Base-by-base conservation (phyloP, 30 jellyfish, hydroid and myxozoan genomes). In the Mastigias papua region DNA sequence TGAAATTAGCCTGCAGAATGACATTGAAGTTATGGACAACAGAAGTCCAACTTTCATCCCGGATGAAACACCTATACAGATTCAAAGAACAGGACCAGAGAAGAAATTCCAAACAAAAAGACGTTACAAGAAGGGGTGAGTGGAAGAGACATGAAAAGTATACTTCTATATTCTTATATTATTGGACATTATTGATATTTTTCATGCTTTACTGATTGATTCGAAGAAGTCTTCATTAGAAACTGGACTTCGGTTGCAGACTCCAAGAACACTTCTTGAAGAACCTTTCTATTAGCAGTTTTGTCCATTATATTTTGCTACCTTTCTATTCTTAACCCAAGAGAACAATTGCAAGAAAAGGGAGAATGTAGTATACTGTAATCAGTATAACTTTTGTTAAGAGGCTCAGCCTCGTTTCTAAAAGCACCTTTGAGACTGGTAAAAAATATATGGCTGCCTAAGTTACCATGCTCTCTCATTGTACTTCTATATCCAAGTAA, bases 91-190 rank as follows among this genome's bases (percentile, higher is more conserved):
- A 34, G 69, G 50, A 73, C 69, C 50, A 20, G 20, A 34, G 48
- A 73, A 33, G 84, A 35, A 32, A 28, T 70, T 70, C 13, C 64
- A 21, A 48, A 58, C n/a, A n/a, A n/a, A n/a, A n/a, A n/a, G n/a
- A n/a, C 50, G 84, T 37, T 58, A 21, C 49, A 73, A 73, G 70
- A 73, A 69, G 54, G 4, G 80, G 67, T 54, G 67, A 54, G 67
- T 54, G 9, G 20, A 54, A 54, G 67, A 54, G 67, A 54, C 60
- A 6, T 21, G 27, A 54, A 11, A 3, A 21, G 9, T 54, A 54
- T 54, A 2, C 17, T 54, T 3, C 27, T 54, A 54, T 54, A 54
- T 54, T 54, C 5, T 25, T 54, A 4, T 19, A 54, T 54, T 54
- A 54, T 19, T 19, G 67, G 67, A 19, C 67, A 11, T 54, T 54